A percentile compares a stretch with the other conserved stretches of the same genome.
Evolutionary conservation across 2,797 vertebrate species (phyloP).

Genomic region (Brachyrhaphis roseni): DNA sequence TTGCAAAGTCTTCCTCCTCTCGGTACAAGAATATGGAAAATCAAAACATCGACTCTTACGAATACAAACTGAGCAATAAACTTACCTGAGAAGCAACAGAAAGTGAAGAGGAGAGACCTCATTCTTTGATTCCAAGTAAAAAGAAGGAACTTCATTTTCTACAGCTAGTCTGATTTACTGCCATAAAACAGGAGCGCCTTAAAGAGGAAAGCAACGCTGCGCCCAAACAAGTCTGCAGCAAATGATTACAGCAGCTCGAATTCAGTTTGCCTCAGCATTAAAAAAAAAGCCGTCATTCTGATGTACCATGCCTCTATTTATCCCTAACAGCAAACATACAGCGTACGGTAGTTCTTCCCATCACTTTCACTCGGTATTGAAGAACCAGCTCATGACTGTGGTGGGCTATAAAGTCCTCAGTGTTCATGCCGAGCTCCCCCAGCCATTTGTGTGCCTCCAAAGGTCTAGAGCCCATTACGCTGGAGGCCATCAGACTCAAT

Average conservation of each 20-base stretch:
- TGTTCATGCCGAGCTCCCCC: slow-evolving; percentile 20
- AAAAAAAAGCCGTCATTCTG: neutral
- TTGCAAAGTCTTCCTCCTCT: neutral
- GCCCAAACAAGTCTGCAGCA: slow-evolving; percentile 19
- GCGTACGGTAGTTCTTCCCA: neutral
- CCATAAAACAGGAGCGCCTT: neutral
- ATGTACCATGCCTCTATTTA: slow-evolving; percentile 1
- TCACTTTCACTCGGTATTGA: neutral
- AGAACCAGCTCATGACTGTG: slow-evolving; percentile 39
- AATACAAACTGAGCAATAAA: slow-evolving; percentile 9
- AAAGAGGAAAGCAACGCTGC: neutral
- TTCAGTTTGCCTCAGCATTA: slow-evolving; percentile 23
- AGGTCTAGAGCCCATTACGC: slow-evolving; percentile 26
- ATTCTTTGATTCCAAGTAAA: slow-evolving; percentile 44
- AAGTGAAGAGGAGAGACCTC: slow-evolving; percentile 38
- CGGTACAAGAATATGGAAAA: neutral
- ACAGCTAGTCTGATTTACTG: slow-evolving; percentile 29
- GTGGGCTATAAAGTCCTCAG: slow-evolving; percentile 8
- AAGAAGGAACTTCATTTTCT: slow-evolving; percentile 9
- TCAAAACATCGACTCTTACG: neutral
- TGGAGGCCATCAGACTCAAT: slow-evolving; percentile 37
- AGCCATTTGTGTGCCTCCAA: neutral
- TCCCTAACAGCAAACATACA: neutral
- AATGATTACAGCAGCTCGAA: slow-evolving; percentile 6
- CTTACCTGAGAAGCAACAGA: slow-evolving; percentile 62